These are phyloP conservation scores for Porphyrio hochstetteri DNA, from an alignment of 2,113 vertebrate genomes.

Conservation along the genomic window DNA sequence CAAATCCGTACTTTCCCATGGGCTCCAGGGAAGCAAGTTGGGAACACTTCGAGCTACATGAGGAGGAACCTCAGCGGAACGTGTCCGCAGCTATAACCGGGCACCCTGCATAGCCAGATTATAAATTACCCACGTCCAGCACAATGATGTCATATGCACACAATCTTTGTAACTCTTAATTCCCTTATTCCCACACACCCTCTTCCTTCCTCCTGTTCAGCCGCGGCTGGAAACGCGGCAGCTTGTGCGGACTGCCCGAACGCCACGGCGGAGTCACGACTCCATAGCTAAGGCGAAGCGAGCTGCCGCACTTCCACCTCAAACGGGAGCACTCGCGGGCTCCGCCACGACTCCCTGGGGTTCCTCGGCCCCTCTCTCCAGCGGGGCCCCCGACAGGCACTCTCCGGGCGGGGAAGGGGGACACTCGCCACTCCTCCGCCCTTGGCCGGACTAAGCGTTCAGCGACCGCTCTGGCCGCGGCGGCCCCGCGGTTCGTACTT, in stretches of 20 bases:
- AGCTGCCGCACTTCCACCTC: background rate
- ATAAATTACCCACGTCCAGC: background rate
- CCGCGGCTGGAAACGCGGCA: background rate
- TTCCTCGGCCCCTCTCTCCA: too few species aligned
- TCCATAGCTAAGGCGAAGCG: background rate
- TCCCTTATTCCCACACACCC: conserved; percentile 34
- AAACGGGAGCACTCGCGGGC: background rate
- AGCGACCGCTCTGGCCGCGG: background rate
- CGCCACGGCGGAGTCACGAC: background rate
- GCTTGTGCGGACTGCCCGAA: background rate
- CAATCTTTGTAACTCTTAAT: conserved; percentile 7
- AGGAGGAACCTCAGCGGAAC: background rate
- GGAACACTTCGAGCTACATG: background rate
- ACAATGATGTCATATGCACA: conserved; percentile 16
- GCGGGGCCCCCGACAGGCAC: too few species aligned
- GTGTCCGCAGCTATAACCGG: background rate
- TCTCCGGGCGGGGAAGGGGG: background rate
- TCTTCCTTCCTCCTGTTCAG: conserved; percentile 56
- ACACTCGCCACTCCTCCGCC: background rate
- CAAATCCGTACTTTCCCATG: background rate
- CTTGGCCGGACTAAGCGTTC: background rate
- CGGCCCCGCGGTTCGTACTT: background rate
- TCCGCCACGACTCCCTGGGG: background rate
- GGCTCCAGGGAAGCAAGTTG: background rate
- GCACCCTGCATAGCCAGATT: background rate